Conservation (phyloP, 2,113 vertebrate genomes). For the Hippocampus zosterae region DNA sequence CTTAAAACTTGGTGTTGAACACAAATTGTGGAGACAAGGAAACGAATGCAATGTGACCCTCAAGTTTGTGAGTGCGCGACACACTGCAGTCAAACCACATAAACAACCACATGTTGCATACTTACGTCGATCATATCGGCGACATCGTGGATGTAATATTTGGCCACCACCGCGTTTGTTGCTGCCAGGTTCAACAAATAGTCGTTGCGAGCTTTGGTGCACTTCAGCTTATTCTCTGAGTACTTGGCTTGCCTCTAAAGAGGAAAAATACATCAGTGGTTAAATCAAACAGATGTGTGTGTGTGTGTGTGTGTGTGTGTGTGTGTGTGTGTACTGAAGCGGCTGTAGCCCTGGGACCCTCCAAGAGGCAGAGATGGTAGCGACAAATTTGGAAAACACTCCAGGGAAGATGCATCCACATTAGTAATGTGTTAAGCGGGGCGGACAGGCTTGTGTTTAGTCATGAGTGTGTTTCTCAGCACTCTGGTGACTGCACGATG, state of each 20-base stretch:
- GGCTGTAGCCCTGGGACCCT: slow-evolving; percentile 18
- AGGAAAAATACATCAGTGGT: slow-evolving; percentile 31
- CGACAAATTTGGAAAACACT: slow-evolving; percentile 19
- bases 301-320: slow-evolving; percentile 8
- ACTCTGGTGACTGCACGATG: slow-evolving; percentile 2
- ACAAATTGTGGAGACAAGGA: neutral
- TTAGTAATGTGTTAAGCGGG: slow-evolving; percentile 10
- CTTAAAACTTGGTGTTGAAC: neutral
- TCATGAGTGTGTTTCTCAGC: slow-evolving; percentile 14
- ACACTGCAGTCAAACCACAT: slow-evolving; percentile 45
- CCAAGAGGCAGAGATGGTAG: slow-evolving; percentile 15
- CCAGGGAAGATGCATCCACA: slow-evolving; percentile 24
- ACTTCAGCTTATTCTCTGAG: slow-evolving; percentile 98
- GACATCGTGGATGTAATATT: slow-evolving; percentile 98
- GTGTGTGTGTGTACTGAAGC: slow-evolving; percentile 9
- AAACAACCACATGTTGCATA: slow-evolving; percentile 59
- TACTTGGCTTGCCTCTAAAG: slow-evolving; percentile 95
- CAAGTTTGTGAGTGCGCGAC: neutral
- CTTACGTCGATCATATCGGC: slow-evolving; percentile 98
- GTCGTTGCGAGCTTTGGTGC: slow-evolving; percentile 95
- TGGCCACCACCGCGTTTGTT: slow-evolving; percentile 91
- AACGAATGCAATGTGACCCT: neutral
- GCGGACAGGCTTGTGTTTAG: slow-evolving; percentile 19
- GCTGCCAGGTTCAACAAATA: slow-evolving; percentile 95
- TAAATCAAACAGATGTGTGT: slow-evolving; percentile 13